Base-by-base conservation (phyloP, 2,888 invertebrate genomes). In the Desoria tigrina region DNA sequence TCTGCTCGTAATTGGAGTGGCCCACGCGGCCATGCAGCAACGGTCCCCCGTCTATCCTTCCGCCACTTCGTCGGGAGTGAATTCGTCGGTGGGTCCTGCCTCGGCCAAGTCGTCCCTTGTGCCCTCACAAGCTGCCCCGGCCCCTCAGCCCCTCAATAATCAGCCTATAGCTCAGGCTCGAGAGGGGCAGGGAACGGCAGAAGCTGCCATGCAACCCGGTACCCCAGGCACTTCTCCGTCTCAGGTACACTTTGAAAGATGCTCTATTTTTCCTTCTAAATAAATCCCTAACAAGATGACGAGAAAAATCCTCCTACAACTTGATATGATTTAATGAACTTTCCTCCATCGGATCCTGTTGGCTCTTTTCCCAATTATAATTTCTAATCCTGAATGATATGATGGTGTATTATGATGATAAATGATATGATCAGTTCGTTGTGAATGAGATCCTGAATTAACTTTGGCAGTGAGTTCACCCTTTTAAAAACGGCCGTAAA, bases 11-110 rank as follows among this genome's bases (percentile, higher is more conserved):
- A 24, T 68, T 53, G 73, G 69, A 7, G 1, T 68, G 60, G 61
- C 56, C 57, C 42, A 54, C 16, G 73, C 70, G 18, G 71, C 68
- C 14, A 56, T 61, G 26, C 65, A 67, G 42, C 66, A 60, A 27
- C 56, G 61, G 9, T 58, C 67, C 18, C 73, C 73, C 4, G 73
- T 73, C 23, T 73, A 73, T 59, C 61, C 62, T 28, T 68, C 71
- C n/a, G 18, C 50, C 11, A 60, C 60, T 3, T 26, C 66, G n/a
- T 51, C 56, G n/a, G 64, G 62, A 26, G 58, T 54, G 50, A 50
- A 63, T 21, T 23, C 42, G 1, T 32, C 42, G 42, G 58, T 56
- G 2, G 61, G 59, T 26, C 18, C 59, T 1, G 58, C 60, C 2
- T 55, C 64, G 24, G 9, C 59, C 51, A 26, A 24, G 37, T 24